These are phyloP conservation scores for Synergus itoensis DNA, from an alignment of 2,888 invertebrate species.

Conservation along the genomic window DNA sequence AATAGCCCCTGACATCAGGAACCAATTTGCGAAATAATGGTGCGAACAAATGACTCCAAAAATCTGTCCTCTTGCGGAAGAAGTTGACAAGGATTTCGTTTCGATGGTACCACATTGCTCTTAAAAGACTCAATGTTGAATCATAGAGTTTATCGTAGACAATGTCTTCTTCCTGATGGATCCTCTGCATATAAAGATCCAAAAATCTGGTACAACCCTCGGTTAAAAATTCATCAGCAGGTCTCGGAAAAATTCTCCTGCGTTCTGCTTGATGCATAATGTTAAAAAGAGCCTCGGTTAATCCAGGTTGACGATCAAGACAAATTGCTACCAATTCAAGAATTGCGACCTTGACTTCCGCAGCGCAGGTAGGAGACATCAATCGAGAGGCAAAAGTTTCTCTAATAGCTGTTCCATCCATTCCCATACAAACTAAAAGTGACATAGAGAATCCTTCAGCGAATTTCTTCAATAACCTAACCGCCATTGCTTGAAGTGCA, in stretches of 20 bases:
- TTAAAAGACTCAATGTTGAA: slow-evolving; percentile 74
- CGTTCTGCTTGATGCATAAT: slow-evolving; percentile 76
- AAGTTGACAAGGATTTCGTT: slow-evolving; percentile 76
- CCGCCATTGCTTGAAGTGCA: slow-evolving; percentile 80
- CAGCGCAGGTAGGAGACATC: slow-evolving; percentile 79
- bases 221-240: slow-evolving; percentile 74
- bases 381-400: slow-evolving; percentile 80
- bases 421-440: slow-evolving; percentile 81
- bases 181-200: slow-evolving; percentile 71
- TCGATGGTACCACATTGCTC: slow-evolving; percentile 76
- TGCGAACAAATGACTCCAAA: slow-evolving; percentile 75
- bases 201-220: slow-evolving; percentile 75
- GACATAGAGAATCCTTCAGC: slow-evolving; percentile 81
- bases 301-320: slow-evolving; percentile 77
- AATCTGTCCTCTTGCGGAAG: slow-evolving; percentile 73
- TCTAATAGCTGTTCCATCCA: slow-evolving; percentile 81
- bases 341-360: slow-evolving; percentile 77
- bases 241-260: slow-evolving; percentile 73
- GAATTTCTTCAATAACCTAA: slow-evolving; percentile 80
- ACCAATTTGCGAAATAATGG: slow-evolving; percentile 72
- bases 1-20: slow-evolving; percentile 70
- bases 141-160: slow-evolving; percentile 73
- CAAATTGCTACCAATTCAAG: slow-evolving; percentile 78
- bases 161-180: slow-evolving; percentile 71
- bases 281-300: slow-evolving; percentile 76